phyloP scores from a whole-genome alignment of 30 jellyfish, hydroid and myxozoan species.

The Aurelia aurita complex sp. Pacific region DNA sequence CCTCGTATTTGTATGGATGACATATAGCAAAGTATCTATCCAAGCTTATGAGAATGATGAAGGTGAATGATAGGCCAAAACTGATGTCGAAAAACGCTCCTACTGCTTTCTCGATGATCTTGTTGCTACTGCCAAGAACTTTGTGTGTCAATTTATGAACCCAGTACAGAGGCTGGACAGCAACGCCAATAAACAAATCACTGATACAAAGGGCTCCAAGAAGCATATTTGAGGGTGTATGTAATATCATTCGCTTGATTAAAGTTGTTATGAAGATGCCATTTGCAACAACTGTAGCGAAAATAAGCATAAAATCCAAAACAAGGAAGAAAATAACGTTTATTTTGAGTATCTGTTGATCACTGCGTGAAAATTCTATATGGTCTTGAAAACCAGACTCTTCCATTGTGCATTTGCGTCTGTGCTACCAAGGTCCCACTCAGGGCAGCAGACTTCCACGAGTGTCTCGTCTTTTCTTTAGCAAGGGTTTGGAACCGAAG shows the following conservation, averaged over 20 bases:
- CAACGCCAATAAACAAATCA: slow-evolving; percentile 17
- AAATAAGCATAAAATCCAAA: slow-evolving; percentile 6
- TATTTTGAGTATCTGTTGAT: not conserved
- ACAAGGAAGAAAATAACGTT: not conserved
- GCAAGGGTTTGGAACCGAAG: too few species aligned
- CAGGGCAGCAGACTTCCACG: too few species aligned
- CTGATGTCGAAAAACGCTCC: slow-evolving; percentile 9
- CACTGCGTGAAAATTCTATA: too few species aligned
- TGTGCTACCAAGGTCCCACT: too few species aligned
- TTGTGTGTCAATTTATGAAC: not conserved
- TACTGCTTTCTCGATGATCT: not conserved
- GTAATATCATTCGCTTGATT: slow-evolving; percentile 19
- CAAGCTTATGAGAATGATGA: slow-evolving; percentile 20
- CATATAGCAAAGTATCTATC: slow-evolving; percentile 45
- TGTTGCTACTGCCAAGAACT: not conserved
- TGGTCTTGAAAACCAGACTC: too few species aligned
- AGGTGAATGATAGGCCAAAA: slow-evolving; percentile 27
- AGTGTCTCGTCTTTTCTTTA: too few species aligned
- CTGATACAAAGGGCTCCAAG: slow-evolving; percentile 32
- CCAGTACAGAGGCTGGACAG: slow-evolving; percentile 23
- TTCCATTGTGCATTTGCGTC: too few species aligned
- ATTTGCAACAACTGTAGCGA: slow-evolving; percentile 7
- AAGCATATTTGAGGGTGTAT: slow-evolving; percentile 30
- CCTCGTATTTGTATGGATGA: slow-evolving; percentile 40
- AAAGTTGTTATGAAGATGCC: not conserved